These are phyloP conservation scores for Poeciliopsis gracilis DNA, from an alignment of 2,797 vertebrate species.

Conservation along the genomic window DNA sequence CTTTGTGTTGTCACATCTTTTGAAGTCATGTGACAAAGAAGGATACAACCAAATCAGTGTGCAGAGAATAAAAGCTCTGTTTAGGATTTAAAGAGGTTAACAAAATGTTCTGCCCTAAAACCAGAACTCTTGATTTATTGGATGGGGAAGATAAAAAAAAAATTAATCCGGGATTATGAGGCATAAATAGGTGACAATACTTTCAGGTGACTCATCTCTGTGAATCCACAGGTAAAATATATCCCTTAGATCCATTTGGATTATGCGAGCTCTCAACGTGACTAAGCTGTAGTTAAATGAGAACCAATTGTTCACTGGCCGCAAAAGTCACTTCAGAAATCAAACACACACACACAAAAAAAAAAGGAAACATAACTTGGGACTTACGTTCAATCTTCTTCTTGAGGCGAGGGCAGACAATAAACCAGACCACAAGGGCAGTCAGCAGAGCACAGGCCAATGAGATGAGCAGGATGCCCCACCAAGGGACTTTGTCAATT, in stretches of 20 bases:
- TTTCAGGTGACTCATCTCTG: conserved; percentile 31
- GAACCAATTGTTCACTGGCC: conserved; percentile 9
- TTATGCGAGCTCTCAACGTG: conserved; percentile 25
- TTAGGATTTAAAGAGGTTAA: neutral
- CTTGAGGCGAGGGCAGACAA: conserved; percentile 94
- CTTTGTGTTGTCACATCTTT: neutral
- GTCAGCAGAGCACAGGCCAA: conserved; percentile 86
- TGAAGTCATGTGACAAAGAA: neutral
- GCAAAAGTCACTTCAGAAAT: conserved; percentile 11
- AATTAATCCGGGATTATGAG: conserved; percentile 50
- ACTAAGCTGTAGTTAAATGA: conserved; percentile 12
- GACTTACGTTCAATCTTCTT: conserved; percentile 97
- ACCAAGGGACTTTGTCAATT: conserved; percentile 91
- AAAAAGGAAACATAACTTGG: neutral
- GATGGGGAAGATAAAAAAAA: neutral
- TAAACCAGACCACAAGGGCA: conserved; percentile 92
- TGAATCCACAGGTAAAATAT: conserved; percentile 14
- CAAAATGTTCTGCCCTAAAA: neutral
- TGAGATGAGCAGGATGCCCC: conserved; percentile 91
- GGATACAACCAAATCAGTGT: neutral
- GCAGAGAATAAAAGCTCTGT: neutral
- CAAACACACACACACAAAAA: neutral
- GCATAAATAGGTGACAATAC: conserved; percentile 34
- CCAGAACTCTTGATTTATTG: conserved; percentile 3
- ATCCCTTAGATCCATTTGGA: conserved; percentile 38